A percentile compares a stretch with the other conserved stretches of the same genome.
These are phyloP conservation scores for Galemys pyrenaicus DNA, from an alignment of 2,113 vertebrate species.

Conservation along the genomic window DNA sequence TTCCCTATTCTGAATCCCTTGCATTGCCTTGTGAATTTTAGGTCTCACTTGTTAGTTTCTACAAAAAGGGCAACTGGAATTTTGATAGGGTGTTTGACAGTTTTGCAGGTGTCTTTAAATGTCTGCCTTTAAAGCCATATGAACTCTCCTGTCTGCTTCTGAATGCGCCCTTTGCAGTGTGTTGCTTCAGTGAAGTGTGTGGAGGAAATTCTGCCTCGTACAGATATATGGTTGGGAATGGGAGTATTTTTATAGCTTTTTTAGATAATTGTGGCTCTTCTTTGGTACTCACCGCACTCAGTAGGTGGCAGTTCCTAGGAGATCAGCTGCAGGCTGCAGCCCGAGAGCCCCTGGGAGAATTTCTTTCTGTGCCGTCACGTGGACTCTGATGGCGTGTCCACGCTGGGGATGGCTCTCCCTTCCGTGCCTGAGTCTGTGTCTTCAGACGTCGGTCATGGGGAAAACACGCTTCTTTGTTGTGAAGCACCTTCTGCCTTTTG, in stretches of 20 bases:
- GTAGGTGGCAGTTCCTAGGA: not conserved
- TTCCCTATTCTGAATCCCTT: not conserved
- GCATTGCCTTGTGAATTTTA: not conserved
- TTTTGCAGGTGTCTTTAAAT: constrained; percentile 7
- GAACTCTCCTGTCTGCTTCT: not conserved
- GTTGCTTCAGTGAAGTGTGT: not conserved
- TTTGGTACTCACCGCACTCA: not conserved
- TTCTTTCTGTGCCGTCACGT: not conserved
- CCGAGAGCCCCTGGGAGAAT: not conserved
- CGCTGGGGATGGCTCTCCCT: not conserved
- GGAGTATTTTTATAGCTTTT: not conserved
- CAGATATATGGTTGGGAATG: not conserved
- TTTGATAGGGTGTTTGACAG: not conserved
- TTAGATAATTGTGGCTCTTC: not conserved
- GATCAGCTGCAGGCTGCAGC: not conserved
- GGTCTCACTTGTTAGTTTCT: not conserved
- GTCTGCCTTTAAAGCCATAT: not conserved
- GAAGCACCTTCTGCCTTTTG: not conserved
- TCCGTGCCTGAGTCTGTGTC: not conserved
- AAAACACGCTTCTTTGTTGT: not conserved
- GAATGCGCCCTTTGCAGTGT: not conserved
- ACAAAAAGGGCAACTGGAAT: not conserved
- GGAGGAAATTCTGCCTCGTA: not conserved
- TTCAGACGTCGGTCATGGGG: not conserved
- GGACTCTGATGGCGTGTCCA: not conserved